Percentiles rank a stretch among this genome's conserved stretches.
Evolutionary conservation across 2,888 invertebrate species (phyloP).

Genomic region (Agrochola macilenta): DNA sequence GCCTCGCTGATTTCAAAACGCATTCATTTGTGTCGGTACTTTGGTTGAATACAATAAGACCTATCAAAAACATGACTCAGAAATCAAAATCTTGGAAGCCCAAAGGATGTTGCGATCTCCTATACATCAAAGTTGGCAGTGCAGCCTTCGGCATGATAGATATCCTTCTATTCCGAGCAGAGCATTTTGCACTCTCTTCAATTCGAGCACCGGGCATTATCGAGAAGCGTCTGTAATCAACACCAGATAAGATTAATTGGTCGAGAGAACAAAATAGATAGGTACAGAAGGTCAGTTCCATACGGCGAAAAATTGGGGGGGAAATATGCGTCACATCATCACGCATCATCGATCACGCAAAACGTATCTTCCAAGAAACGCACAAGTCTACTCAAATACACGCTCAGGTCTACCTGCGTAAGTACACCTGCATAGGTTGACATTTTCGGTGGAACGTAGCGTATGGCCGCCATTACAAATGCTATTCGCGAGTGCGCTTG

Average conservation of each 20-base stretch:
- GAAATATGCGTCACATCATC: no score
- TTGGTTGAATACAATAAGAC: neutral
- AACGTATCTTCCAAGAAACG: neutral
- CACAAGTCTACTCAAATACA: neutral
- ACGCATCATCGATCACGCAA: no score
- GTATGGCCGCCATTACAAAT: neutral
- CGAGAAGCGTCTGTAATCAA: constrained; percentile 81
- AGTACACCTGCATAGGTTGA: neutral
- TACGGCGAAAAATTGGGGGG: neutral
- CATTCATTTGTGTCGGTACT: neutral
- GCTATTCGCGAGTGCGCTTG: neutral
- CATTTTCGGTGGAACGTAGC: neutral
- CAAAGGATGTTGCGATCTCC: constrained; percentile 74
- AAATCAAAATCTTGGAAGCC: constrained; percentile 84
- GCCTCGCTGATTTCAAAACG: neutral
- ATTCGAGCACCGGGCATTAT: constrained; percentile 82
- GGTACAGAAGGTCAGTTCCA: constrained; percentile 7
- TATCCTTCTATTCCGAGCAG: constrained; percentile 69
- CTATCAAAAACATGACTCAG: constrained; percentile 50
- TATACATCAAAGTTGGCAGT: constrained; percentile 72
- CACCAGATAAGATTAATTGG: constrained; percentile 54
- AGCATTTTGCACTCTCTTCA: constrained; percentile 69
- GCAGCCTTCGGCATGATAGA: constrained; percentile 80
- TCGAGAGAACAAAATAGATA: neutral
- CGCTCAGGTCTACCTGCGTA: neutral